Conservation (phyloP, 2,113 vertebrate genomes). For the Phrynocephalus versicolor region DNA sequence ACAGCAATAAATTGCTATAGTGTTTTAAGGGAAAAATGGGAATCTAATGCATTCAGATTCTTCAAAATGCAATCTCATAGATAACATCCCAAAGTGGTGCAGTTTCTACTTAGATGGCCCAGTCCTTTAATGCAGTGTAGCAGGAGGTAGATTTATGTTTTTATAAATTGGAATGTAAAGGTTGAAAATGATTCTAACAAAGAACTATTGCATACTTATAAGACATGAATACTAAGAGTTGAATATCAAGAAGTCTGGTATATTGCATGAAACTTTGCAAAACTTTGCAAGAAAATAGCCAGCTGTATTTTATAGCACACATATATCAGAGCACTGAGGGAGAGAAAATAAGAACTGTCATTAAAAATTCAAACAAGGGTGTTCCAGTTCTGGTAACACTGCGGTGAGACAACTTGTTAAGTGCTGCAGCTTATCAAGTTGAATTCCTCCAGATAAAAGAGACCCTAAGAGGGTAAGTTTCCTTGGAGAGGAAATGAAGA, state of each 20-base stretch:
- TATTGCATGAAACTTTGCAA: slow-evolving; percentile 11
- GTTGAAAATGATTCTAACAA: slow-evolving; percentile 5
- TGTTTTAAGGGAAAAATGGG: slow-evolving; percentile 5
- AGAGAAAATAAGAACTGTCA: neutral
- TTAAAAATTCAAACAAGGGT: neutral
- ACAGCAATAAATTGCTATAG: slow-evolving; percentile 2
- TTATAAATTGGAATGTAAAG: slow-evolving; percentile 27
- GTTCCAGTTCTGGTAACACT: no score
- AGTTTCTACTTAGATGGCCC: slow-evolving; percentile 6
- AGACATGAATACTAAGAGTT: neutral
- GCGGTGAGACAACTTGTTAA: no score
- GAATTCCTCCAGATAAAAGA: no score
- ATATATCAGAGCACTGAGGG: neutral
- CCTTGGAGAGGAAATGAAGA: no score
- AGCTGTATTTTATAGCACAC: neutral
- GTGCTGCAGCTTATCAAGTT: no score
- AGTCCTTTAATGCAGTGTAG: slow-evolving; percentile 14
- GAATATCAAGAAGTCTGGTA: slow-evolving; percentile 6
- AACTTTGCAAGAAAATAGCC: neutral
- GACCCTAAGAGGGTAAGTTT: no score
- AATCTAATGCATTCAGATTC: slow-evolving; percentile 13
- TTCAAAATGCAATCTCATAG: neutral
- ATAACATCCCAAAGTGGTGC: slow-evolving; percentile 13
- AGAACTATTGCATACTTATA: slow-evolving; percentile 7
- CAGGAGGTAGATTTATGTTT: slow-evolving; percentile 21